phyloP scores from a whole-genome alignment of 2,888 invertebrate genomes.

The Spisula solida region DNA sequence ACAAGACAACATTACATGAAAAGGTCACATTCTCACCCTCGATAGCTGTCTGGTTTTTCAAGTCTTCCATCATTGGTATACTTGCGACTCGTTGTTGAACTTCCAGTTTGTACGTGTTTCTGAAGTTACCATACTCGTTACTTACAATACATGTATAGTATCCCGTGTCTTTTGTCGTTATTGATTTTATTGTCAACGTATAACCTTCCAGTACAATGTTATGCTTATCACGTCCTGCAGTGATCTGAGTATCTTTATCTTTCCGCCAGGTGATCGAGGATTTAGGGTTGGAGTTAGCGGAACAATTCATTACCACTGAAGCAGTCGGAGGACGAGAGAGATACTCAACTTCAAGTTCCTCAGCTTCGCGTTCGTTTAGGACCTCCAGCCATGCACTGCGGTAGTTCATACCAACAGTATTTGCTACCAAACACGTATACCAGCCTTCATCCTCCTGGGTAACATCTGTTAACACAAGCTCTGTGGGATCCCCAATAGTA shows the following conservation, averaged over 20 bases:
- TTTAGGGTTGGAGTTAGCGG: conserved; percentile 77
- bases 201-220: conserved; percentile 73
- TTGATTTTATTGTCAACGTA: conserved; percentile 91
- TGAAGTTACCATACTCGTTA: conserved; percentile 93
- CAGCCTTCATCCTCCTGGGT: conserved; percentile 96
- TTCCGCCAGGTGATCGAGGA: conserved; percentile 81
- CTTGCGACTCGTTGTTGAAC: conserved; percentile 92
- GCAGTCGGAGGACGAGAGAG: conserved; percentile 73
- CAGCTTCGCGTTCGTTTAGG: neutral
- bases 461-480: conserved; percentile 94
- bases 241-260: conserved; percentile 54
- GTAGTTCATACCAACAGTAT: conserved; percentile 91
- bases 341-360: conserved; percentile 46
- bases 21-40: conserved; percentile 93
- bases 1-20: conserved; percentile 92
- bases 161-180: conserved; percentile 94
- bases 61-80: conserved; percentile 93
- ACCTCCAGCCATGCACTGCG: conserved; percentile 92
- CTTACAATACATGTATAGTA: conserved; percentile 96
- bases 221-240: too few species aligned
- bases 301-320: conserved; percentile 77
- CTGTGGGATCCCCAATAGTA: too few species aligned
- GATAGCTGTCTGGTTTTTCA: conserved; percentile 93
- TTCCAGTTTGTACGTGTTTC: conserved; percentile 84
- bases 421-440: conserved; percentile 98